These are phyloP conservation scores for Oryzias javanicus DNA, from an alignment of 2,113 vertebrate species.

Conservation along the genomic window DNA sequence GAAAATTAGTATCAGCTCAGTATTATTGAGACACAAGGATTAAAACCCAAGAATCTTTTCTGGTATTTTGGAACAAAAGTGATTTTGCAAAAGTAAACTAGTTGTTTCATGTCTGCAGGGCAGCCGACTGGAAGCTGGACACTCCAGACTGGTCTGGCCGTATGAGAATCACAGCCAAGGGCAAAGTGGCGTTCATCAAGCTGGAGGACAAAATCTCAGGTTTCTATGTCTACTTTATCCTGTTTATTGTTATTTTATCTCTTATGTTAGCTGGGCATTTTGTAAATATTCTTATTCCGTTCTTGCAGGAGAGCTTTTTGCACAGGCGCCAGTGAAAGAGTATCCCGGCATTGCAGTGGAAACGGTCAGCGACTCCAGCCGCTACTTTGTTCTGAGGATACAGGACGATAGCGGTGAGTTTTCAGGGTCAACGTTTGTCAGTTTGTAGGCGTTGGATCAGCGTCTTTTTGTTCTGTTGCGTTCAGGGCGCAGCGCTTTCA, in stretches of 20 bases:
- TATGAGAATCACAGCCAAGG: slow-evolving; percentile 90
- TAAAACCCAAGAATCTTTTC: neutral
- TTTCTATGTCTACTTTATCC: neutral
- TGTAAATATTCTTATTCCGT: neutral
- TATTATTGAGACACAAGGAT: too few relatives aligned
- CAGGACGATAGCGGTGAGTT: slow-evolving; percentile 88
- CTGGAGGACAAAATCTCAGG: slow-evolving; percentile 95
- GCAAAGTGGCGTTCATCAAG: slow-evolving; percentile 89
- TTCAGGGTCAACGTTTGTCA: neutral
- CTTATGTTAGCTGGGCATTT: neutral
- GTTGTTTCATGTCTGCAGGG: slow-evolving; percentile 70
- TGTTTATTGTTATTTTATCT: neutral
- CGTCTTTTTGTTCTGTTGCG: neutral
- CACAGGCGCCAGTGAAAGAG: slow-evolving; percentile 87
- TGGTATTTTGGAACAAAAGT: neutral
- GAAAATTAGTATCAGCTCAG: too few relatives aligned
- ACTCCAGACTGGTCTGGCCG: slow-evolving; percentile 92
- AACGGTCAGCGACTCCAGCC: slow-evolving; percentile 89
- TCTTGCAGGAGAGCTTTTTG: slow-evolving; percentile 87
- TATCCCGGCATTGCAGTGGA: slow-evolving; percentile 88
- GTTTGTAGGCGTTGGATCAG: neutral
- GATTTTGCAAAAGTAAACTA: neutral
- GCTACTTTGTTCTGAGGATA: slow-evolving; percentile 91
- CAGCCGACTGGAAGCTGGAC: slow-evolving; percentile 96
- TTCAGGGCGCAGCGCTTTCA: slow-evolving; percentile 92